Evolutionary conservation across 2,113 vertebrate genomes (phyloP).

Genomic region (Halichoerus grypus): DNA sequence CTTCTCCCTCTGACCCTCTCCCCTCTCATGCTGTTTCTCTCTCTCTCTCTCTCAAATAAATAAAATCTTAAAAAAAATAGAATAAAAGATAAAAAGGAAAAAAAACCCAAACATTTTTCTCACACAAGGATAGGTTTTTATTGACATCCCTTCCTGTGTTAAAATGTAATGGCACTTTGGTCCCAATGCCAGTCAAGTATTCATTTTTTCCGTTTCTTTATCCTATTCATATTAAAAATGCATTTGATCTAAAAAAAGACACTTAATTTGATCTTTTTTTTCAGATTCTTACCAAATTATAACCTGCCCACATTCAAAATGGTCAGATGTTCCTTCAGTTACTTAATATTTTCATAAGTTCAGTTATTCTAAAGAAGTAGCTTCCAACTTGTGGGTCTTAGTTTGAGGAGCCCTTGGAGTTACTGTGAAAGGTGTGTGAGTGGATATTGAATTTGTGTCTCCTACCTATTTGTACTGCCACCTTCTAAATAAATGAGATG

Average conservation of each 20-base stretch:
- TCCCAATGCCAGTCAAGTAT: neutral
- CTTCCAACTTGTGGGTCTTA: neutral
- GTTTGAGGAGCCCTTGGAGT: neutral
- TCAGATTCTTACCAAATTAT: neutral
- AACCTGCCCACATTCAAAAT: neutral
- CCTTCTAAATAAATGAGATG: slow-evolving; percentile 43
- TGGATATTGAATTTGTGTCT: neutral
- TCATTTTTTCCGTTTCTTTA: slow-evolving; percentile 20
- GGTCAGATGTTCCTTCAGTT: neutral
- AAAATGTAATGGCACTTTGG: slow-evolving; percentile 43
- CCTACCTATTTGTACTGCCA: neutral
- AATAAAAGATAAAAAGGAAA: neutral
- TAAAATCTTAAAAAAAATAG: no score
- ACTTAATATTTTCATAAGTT: slow-evolving; percentile 6
- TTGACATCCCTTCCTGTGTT: slow-evolving; percentile 17
- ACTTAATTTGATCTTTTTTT: neutral
- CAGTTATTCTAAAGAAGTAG: slow-evolving; percentile 26
- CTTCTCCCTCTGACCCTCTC: no score
- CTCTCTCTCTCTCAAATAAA: no score
- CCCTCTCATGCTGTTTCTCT: no score
- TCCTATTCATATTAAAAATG: neutral
- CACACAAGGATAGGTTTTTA: neutral
- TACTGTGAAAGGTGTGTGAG: slow-evolving; percentile 3
- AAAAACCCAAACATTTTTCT: neutral
- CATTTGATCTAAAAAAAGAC: slow-evolving; percentile 40